Evolutionary conservation across 2,888 invertebrate genomes (phyloP), one percentile per base, ranked within the genome.

Genomic region (Temnothorax ravouxi): DNA sequence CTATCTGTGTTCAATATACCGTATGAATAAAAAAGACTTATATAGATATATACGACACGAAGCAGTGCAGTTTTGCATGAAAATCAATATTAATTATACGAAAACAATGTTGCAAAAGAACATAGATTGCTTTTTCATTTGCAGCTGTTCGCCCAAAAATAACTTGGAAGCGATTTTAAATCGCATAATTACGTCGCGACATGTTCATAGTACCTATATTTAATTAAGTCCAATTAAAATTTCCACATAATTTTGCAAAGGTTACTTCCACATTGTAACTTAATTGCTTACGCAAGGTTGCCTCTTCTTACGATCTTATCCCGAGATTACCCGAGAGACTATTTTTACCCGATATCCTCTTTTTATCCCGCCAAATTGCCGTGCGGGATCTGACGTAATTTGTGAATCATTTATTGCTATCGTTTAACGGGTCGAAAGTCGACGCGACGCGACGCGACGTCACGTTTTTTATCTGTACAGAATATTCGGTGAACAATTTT

Each of bases 171-270:
- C 4, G 9, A 74, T 29, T 74, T 47, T 74, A 66, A 50, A 38
- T 76, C 21, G 41, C 41, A 5, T n/a, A 54, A 77, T 69, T 69
- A 44, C 9, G 1, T 29, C 34, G 21, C 18, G 25, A 29, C 13
- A 11, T 6, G 18, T 8, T 25, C 75, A 38, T 18, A 3, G 41
- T 18, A 25, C 29, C 29, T 29, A 34, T 21, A 29, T 71, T 56
- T 47, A 72, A 79, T 69, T 56, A 56, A 59, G 72, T 54, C 29
- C 50, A 47, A 50, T 21, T 44, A 71, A 5, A n/a, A 54, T 76
- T 41, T 25, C 29, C 34, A 41, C 18, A 18, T 44, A 66, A 66
- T 25, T 56, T 69, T 47, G 6, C 2, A 71, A 71, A 79, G 18
- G 47, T 79, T 34, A 47, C 72, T 72, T 59, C 44, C 21, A 71